Base-by-base conservation (phyloP, 2,113 vertebrate species). In the Haemorhous mexicanus region DNA sequence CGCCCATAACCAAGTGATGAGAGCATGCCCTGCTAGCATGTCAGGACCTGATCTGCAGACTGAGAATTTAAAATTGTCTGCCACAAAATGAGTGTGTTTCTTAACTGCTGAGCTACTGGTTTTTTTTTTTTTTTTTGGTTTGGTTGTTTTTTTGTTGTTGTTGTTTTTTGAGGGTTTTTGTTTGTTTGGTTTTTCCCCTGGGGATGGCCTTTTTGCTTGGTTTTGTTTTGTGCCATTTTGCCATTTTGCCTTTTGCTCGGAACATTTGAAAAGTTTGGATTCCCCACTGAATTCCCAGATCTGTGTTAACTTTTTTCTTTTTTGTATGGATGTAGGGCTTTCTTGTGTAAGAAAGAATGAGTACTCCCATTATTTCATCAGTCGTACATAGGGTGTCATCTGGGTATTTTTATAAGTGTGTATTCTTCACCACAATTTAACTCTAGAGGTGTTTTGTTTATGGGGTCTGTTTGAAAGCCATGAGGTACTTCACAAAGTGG, bases 301-400 rank as follows among this genome's bases (percentile, higher is more conserved):
- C 18, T 27, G 1, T 52, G 10, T 3, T 49, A 19, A 22, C 4
- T 39, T 16, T 61, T 53, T 62, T 59, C 21, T 35, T 32, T 80
- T 41, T 37, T 35, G 19, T 1, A 19, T 22, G 9, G 2, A 28
- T 35, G 8, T 18, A 4, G 43, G 1, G 2, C 61, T 76, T 64
- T 84, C 41, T 77, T 62, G 10, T 41, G 22, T 2, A 0, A 1
- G 1, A 10, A 6, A 41, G 37, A 52, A 27, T 39, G 46, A 83
- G 2, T 49, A 53, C 24, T 68, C 33, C 13, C 5, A 7, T 33
- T 62, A 21, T 61, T 82, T 76, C 14, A 30, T 21, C 32, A 16
- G 6, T 17, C 30, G 20, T 76, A 28, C 4, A 4, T 6, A 39
- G 13, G 53, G 1, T 1, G 4, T 15, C 52, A 28, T 5, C 1